Percentiles rank a stretch among this genome's conserved stretches.
Evolutionary conservation across 2,797 vertebrate species (phyloP).

Genomic region (Coregonus sp.): DNA sequence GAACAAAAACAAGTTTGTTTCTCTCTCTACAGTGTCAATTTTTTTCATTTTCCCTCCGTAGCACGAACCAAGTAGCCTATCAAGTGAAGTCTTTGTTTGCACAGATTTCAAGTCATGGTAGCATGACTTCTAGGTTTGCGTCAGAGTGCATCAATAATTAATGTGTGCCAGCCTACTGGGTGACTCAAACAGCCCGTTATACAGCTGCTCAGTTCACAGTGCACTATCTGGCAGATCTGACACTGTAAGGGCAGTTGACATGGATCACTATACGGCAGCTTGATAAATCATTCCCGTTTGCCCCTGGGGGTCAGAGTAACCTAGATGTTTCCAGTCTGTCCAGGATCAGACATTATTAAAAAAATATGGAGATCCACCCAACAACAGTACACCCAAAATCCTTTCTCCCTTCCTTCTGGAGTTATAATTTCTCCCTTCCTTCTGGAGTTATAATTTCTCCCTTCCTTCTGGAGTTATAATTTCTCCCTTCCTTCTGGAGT

Average conservation of each 20-base stretch:
- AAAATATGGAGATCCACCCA: background rate
- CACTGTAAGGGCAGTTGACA: background rate
- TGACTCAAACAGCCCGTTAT: constrained; percentile 16
- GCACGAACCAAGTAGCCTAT: background rate
- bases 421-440: too few relatives aligned
- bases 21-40: background rate
- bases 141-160: background rate
- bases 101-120: background rate
- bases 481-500: too few relatives aligned
- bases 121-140: background rate
- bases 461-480: too few relatives aligned
- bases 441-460: too few relatives aligned
- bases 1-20: background rate
- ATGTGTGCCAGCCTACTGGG: constrained; percentile 16
- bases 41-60: too few relatives aligned
- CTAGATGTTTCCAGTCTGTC: constrained; percentile 1
- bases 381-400: background rate
- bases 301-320: background rate
- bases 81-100: background rate
- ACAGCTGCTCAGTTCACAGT: constrained; percentile 20
- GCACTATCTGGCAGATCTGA: constrained; percentile 15
- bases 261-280: background rate
- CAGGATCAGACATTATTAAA: background rate
- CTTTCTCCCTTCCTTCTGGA: background rate
- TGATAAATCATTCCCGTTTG: constrained; percentile 2